phyloP scores from a whole-genome alignment of 2,797 vertebrate species.

The Rousettus madagascariensis region DNA sequence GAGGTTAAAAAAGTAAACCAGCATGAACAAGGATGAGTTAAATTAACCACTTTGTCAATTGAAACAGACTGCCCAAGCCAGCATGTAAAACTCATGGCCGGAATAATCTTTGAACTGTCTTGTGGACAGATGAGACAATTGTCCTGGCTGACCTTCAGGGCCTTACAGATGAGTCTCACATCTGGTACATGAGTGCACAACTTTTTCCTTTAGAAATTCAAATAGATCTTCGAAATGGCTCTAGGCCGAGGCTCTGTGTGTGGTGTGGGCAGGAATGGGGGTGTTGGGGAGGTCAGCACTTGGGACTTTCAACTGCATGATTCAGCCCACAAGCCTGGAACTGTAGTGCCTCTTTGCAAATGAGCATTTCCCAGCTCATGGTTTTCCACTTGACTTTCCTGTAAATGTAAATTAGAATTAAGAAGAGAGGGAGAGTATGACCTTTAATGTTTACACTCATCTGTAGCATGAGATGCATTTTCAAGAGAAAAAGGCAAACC shows the following conservation, averaged over 20 bases:
- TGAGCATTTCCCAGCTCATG: slow-evolving; percentile 49
- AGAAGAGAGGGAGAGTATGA: neutral
- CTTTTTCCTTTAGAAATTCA: slow-evolving; percentile 45
- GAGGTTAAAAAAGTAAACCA: neutral
- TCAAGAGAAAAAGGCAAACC: slow-evolving; percentile 49
- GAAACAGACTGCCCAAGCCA: slow-evolving; percentile 34
- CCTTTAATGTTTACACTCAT: slow-evolving; percentile 52
- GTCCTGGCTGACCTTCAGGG: neutral
- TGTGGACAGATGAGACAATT: slow-evolving; percentile 31
- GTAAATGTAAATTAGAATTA: slow-evolving; percentile 70
- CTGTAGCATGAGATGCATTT: slow-evolving; percentile 53
- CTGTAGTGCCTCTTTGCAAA: slow-evolving; percentile 1
- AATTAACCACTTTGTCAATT: slow-evolving; percentile 14
- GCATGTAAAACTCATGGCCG: neutral
- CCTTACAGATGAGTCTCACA: neutral
- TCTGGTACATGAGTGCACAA: neutral
- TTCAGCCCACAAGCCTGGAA: neutral
- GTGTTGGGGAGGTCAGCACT: neutral
- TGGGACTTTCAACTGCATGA: neutral
- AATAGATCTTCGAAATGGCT: neutral
- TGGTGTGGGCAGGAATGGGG: neutral
- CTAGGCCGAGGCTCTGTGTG: neutral
- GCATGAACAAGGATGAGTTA: neutral
- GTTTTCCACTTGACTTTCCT: slow-evolving; percentile 56
- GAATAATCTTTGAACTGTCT: neutral